Evolutionary conservation across 64 coral and sea anemone species (phyloP).

Genomic region (Hydrozoanthus tunicans): DNA sequence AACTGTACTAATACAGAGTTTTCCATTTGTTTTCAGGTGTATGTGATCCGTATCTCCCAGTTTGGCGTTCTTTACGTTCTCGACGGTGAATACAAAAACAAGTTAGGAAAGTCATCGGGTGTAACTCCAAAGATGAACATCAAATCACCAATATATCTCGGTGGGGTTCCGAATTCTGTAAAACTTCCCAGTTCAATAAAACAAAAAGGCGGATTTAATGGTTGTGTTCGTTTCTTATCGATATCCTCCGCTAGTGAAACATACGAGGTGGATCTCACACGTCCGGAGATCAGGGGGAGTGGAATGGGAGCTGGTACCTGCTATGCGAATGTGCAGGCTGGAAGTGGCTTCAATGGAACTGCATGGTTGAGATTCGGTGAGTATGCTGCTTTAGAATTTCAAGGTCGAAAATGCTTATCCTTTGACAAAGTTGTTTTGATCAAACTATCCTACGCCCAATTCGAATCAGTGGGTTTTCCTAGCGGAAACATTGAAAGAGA

Average conservation of each 20-base stretch:
- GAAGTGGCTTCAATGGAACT: conserved; percentile 70
- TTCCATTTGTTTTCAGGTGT: conserved; percentile 25
- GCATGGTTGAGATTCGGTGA: conserved; percentile 78
- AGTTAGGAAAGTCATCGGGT: neutral
- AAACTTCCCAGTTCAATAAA: conserved; percentile 29
- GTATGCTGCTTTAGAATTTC: neutral
- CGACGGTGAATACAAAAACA: conserved; percentile 64
- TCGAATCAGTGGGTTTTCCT: no score
- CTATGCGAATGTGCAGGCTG: conserved; percentile 42
- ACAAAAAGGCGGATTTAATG: conserved; percentile 62
- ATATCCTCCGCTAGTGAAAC: conserved; percentile 11
- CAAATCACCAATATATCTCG: conserved; percentile 59
- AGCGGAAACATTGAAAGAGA: no score
- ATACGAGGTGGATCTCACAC: conserved; percentile 54
- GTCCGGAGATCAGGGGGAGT: conserved; percentile 13
- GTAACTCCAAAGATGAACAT: conserved; percentile 38
- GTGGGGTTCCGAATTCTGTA: conserved; percentile 65
- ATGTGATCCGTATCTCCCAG: conserved; percentile 48
- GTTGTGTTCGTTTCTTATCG: conserved; percentile 51
- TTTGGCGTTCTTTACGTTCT: conserved; percentile 65
- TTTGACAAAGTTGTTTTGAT: neutral
- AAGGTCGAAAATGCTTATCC: neutral
- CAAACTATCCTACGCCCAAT: no score
- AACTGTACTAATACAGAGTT: no score
- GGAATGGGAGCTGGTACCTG: conserved; percentile 26